Percentiles rank a stretch among this genome's conserved stretches.
phyloP scores from a whole-genome alignment of 2,888 invertebrate genomes.

The Odontocolon sp. region DNA sequence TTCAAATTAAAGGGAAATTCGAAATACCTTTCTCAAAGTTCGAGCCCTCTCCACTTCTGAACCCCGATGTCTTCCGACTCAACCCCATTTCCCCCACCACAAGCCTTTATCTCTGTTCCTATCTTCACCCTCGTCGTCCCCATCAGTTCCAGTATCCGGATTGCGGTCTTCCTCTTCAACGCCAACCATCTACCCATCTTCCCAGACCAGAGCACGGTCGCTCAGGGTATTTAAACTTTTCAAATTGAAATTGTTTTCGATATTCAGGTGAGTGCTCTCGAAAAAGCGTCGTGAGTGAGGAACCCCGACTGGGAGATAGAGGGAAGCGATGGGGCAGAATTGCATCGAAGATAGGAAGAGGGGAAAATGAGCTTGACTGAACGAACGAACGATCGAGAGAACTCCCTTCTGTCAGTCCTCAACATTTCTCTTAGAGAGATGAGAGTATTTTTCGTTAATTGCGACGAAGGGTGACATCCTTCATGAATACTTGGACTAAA shows the following conservation, averaged over 20 bases:
- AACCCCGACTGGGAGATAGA: slow-evolving; percentile 3
- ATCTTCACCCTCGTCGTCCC: slow-evolving; percentile 53
- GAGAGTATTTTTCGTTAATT: slow-evolving; percentile 56
- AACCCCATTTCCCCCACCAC: slow-evolving; percentile 59
- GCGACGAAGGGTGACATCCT: slow-evolving; percentile 53
- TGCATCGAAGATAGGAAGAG: slow-evolving; percentile 5
- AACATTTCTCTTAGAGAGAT: slow-evolving; percentile 35
- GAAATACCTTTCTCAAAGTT: slow-evolving; percentile 73
- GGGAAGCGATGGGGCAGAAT: slow-evolving; percentile 34
- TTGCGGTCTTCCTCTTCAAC: slow-evolving; percentile 62
- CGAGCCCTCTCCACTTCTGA: slow-evolving; percentile 61
- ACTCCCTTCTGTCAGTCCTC: slow-evolving; percentile 23
- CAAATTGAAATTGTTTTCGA: slow-evolving; percentile 79
- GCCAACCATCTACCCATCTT: slow-evolving; percentile 18
- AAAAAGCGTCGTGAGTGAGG: slow-evolving; percentile 54
- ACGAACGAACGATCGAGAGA: slow-evolving; percentile 46
- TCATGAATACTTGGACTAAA: slow-evolving; percentile 40
- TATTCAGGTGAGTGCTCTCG: slow-evolving; percentile 72
- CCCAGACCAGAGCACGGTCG: slow-evolving; percentile 17
- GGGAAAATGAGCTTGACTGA: slow-evolving; percentile 47
- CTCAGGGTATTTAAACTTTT: slow-evolving; percentile 76
- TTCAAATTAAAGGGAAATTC: slow-evolving; percentile 77
- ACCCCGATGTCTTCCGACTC: slow-evolving; percentile 30
- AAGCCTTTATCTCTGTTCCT: slow-evolving; percentile 54
- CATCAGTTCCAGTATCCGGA: slow-evolving; percentile 61